Evolutionary conservation across 2,113 vertebrate genomes (phyloP).

Genomic region (Hipposideros armiger): DNA sequence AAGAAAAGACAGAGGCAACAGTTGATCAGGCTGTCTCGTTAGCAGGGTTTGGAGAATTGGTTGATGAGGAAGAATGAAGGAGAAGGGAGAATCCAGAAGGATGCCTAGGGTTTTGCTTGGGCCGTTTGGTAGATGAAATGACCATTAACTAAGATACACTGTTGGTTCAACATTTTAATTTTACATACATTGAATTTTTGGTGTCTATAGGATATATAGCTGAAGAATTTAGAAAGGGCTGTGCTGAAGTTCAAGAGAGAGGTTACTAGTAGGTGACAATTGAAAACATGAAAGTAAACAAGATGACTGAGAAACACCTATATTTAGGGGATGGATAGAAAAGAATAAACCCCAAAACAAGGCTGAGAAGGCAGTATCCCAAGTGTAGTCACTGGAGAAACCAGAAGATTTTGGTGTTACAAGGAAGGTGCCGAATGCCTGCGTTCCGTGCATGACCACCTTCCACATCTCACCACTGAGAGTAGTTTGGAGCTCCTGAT

Average conservation of each 20-base stretch:
- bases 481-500: background rate
- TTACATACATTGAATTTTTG: background rate
- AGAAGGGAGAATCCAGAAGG: background rate
- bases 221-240: conserved; percentile 15
- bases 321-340: background rate
- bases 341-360: background rate
- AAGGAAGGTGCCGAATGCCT: no score
- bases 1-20: background rate
- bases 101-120: background rate
- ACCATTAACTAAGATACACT: background rate
- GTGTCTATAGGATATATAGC: background rate
- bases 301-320: background rate
- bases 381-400: background rate
- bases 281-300: background rate
- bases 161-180: background rate
- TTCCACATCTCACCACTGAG: background rate
- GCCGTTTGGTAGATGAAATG: background rate
- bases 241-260: conserved; percentile 9
- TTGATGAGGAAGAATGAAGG: background rate
- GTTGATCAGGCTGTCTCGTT: background rate
- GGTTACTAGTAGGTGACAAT: background rate
- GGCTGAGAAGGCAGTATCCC: background rate
- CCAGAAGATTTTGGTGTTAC: background rate
- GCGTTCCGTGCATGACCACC: no score
- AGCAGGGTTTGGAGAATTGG: background rate